Evolutionary conservation across 2,797 vertebrate species (phyloP), one percentile per base, ranked within the genome.

Genomic region (Coregonus ussuriensis): DNA sequence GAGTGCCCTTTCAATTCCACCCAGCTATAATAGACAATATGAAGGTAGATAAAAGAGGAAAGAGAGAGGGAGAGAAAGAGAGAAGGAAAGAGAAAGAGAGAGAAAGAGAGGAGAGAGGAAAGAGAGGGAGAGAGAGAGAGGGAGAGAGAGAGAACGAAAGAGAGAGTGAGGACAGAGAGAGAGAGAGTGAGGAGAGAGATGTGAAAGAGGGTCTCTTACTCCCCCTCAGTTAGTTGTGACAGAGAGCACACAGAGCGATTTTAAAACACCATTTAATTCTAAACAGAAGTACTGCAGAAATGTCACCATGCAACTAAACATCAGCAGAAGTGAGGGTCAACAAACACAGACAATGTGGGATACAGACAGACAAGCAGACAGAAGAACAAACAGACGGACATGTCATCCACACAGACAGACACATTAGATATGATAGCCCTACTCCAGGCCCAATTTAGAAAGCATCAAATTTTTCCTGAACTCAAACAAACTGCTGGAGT

Each of bases 231-330:
- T 11, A 47, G 18, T 51, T 41, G 37, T 70, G 68, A 35, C 37
- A 70, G 68, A 70, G 21, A 25, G 37, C 68, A 70, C 37, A 47
- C n/a, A 3, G n/a, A 21, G 68, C 68, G n/a, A 25, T 70, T 70
- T 18, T 67, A 59, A 59, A 59, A 21, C 31, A 11, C 11, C 1
- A 21, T 65, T 65, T 29, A 0, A 25, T 35, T 70, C 37, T 18
- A 70, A 68, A 68, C 41, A 21, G 41, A 54, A 51, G 25, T 14
- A 18, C 14, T 56, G 52, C 51, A 15, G 52, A 56, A 33, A 56
- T 70, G 31, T 35, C 29, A 56, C 25, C 3, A 16, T 21, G 37
- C 7, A 11, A 70, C 53, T 56, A 7, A 72, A 33, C 37, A n/a
- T 21, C 37, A 33, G 11, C 14, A 54, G 25, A 33, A 53, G 37